A percentile compares a stretch with the other conserved stretches of the same genome.
These are phyloP conservation scores for Apteryx owenii DNA, from an alignment of 2,113 vertebrate species.

Conservation along the genomic window DNA sequence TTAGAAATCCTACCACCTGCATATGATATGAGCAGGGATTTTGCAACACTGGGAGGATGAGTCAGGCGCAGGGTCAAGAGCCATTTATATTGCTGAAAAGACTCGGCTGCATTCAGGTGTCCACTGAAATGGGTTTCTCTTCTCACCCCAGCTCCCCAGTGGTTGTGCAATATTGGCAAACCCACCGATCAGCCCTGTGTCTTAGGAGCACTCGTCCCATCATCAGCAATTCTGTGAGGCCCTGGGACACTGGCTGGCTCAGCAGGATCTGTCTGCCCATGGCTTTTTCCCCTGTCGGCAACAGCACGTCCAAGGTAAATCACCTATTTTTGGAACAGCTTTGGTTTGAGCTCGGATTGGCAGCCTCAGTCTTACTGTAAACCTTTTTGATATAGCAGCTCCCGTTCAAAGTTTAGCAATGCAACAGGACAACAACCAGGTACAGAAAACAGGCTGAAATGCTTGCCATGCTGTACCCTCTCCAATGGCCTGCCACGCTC, in stretches of 20 bases:
- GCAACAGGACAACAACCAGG: background rate
- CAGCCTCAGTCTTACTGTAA: background rate
- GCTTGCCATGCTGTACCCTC: background rate
- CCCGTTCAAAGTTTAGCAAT: too few relatives aligned
- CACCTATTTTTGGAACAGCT: background rate
- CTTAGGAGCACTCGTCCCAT: background rate
- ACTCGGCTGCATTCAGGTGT: background rate
- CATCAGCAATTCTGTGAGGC: background rate
- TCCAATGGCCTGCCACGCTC: accelerated
- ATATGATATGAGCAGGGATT: background rate
- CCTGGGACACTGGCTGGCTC: background rate
- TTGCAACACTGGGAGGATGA: constrained; percentile 44
- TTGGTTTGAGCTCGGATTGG: background rate
- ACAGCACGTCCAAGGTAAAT: constrained; percentile 23
- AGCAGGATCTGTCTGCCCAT: background rate
- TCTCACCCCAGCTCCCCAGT: background rate
- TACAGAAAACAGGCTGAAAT: background rate
- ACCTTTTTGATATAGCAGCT: background rate
- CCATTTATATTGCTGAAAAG: background rate
- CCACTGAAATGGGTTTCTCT: background rate
- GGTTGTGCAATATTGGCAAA: constrained; percentile 15
- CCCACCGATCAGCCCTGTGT: background rate
- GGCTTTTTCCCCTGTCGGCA: constrained; percentile 31
- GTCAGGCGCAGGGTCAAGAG: background rate
- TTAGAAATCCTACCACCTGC: constrained; percentile 12